phyloP scores from a whole-genome alignment of 2,113 vertebrate genomes.

The Sakesphorus luctuosus region DNA sequence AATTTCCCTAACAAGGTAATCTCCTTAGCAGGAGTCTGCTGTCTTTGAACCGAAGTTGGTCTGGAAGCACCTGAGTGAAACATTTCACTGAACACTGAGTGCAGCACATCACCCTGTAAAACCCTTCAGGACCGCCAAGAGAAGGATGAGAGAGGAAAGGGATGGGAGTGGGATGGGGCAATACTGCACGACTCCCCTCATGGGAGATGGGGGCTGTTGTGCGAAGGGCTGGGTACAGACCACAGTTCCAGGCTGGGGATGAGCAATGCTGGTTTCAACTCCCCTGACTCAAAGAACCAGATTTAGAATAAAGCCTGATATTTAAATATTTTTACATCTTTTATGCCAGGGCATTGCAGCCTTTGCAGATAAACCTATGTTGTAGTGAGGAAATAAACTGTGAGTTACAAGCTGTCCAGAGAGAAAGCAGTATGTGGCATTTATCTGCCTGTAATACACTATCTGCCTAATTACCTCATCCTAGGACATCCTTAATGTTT shows the following conservation, averaged over 20 bases:
- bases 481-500: slow-evolving; percentile 38
- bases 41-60: background rate
- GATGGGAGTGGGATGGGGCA: background rate
- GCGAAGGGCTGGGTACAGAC: background rate
- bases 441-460: slow-evolving; percentile 33
- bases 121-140: background rate
- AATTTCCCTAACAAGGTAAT: background rate
- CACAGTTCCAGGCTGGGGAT: background rate
- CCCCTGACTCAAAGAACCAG: background rate
- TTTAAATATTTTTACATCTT: slow-evolving; percentile 5
- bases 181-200: too few species aligned
- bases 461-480: slow-evolving; percentile 51
- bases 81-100: background rate
- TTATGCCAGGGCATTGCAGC: slow-evolving; percentile 14
- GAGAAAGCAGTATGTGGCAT: background rate
- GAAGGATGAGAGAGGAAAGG: background rate
- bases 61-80: background rate
- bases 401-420: slow-evolving; percentile 23
- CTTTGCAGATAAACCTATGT: background rate
- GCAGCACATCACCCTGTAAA: background rate
- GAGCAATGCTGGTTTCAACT: background rate
- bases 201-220: background rate
- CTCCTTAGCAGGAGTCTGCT: background rate
- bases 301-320: background rate
- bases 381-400: background rate